phyloP scores from a whole-genome alignment of 23 tunicate genomes.

The Phallusia fumigata region DNA sequence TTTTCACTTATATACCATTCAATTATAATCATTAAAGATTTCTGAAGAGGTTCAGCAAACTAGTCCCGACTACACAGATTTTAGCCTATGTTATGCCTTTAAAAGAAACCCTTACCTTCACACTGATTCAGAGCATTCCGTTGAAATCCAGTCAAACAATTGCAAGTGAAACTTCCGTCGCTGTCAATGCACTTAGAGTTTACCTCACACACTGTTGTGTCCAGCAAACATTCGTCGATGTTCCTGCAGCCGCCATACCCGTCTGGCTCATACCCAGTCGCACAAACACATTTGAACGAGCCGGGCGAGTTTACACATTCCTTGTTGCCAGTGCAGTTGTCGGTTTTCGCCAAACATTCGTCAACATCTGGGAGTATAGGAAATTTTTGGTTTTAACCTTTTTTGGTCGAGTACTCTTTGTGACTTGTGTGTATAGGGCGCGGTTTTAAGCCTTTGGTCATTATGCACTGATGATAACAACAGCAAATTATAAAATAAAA shows the following conservation, averaged over 20 bases:
- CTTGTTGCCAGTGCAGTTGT: neutral
- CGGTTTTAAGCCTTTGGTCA: too few relatives aligned
- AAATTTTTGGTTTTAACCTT: too few relatives aligned
- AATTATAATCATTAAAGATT: too few relatives aligned
- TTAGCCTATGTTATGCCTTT: too few relatives aligned
- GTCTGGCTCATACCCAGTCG: conserved; percentile 32
- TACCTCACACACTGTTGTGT: conserved; percentile 8
- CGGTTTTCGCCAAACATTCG: conserved; percentile 26
- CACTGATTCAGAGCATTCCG: conserved; percentile 1
- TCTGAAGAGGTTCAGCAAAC: too few relatives aligned
- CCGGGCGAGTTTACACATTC: conserved; percentile 39
- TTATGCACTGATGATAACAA: too few relatives aligned
- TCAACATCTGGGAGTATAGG: conserved; percentile 34
- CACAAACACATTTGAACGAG: conserved; percentile 37
- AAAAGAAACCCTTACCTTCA: conserved; percentile 4
- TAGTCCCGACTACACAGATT: too few relatives aligned
- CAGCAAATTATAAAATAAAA: too few relatives aligned
- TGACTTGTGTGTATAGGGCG: too few relatives aligned
- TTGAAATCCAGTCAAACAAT: conserved; percentile 27
- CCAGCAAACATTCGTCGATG: conserved; percentile 20
- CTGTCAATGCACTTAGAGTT: conserved; percentile 26
- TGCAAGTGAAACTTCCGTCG: conserved; percentile 15
- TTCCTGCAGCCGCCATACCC: conserved; percentile 37
- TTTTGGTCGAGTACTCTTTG: too few relatives aligned
- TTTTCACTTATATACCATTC: too few relatives aligned